Evolutionary conservation across 2,888 invertebrate species (phyloP).

Genomic region (Chesias legatella): DNA sequence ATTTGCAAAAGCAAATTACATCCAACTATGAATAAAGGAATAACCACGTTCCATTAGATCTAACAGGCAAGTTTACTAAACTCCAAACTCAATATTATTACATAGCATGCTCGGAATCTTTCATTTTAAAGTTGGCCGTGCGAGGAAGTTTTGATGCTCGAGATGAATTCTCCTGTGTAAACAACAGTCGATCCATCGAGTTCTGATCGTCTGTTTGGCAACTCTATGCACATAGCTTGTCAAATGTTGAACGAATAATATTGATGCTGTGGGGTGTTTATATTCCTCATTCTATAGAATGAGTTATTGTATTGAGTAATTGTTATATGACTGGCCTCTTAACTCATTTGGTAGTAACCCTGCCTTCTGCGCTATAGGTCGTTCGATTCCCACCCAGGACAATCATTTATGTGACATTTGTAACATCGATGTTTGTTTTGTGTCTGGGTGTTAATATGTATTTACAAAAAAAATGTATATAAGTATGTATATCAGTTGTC

Average conservation of each 20-base stretch:
- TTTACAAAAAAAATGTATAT: too few species aligned
- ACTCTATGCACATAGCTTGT: conserved; percentile 9
- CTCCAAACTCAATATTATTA: conserved; percentile 43
- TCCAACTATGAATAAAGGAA: background rate
- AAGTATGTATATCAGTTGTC: too few species aligned
- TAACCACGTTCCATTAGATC: conserved; percentile 8
- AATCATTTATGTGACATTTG: too few species aligned
- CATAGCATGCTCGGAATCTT: conserved; percentile 50
- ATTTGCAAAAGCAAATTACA: background rate
- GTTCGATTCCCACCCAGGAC: too few species aligned
- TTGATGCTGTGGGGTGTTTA: too few species aligned
- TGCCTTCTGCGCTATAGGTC: too few species aligned
- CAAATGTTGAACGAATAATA: background rate
- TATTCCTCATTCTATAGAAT: background rate
- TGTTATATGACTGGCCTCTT: too few species aligned
- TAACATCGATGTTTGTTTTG: too few species aligned
- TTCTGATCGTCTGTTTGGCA: conserved; percentile 19
- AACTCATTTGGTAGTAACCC: too few species aligned
- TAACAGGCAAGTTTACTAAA: conserved; percentile 19
- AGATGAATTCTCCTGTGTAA: conserved; percentile 33
- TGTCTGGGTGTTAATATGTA: too few species aligned
- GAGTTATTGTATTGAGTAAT: background rate
- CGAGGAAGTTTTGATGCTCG: conserved; percentile 27
- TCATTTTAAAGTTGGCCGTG: conserved; percentile 61
- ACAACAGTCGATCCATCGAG: conserved; percentile 40